Evolutionary conservation across 2,888 invertebrate species (phyloP).

Genomic region (Orthonychiurus folsomi): DNA sequence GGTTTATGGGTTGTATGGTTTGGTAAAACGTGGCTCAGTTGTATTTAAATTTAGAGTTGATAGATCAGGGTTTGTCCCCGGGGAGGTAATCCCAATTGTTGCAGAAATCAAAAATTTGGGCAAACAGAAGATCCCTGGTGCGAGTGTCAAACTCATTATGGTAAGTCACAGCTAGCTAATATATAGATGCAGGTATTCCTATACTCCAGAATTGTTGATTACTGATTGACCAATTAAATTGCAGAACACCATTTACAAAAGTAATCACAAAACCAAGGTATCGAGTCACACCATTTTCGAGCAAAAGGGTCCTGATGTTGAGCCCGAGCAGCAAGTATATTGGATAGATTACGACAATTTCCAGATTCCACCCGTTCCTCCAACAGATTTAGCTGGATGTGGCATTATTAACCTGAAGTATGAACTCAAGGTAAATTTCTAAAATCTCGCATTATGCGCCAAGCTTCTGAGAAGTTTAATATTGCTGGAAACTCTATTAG

Average conservation of each 20-base stretch:
- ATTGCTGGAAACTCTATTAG: constrained; percentile 10
- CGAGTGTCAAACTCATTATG: background rate
- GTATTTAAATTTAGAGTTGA: constrained; percentile 18
- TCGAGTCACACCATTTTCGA: background rate
- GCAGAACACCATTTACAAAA: too few species aligned
- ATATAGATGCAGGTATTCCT: too few species aligned
- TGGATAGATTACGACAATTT: constrained; percentile 14
- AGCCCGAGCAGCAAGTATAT: constrained; percentile 12
- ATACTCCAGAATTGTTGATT: too few species aligned
- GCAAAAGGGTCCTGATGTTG: constrained; percentile 19
- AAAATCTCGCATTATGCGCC: background rate
- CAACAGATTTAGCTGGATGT: constrained; percentile 21
- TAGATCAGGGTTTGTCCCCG: constrained; percentile 22
- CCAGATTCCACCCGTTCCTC: constrained; percentile 23
- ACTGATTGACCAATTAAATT: too few species aligned
- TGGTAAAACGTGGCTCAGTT: constrained; percentile 20
- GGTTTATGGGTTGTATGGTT: constrained; percentile 22
- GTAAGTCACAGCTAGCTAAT: too few species aligned
- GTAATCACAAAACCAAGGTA: too few species aligned
- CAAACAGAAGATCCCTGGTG: constrained; percentile 11
- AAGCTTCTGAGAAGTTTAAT: constrained; percentile 1
- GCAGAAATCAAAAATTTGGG: constrained; percentile 16
- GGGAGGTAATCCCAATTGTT: constrained; percentile 19
- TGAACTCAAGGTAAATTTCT: constrained; percentile 16
- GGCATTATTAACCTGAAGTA: constrained; percentile 19